Evolutionary conservation across 1,140 invertebrate species (phyloP), one percentile per base, ranked within the genome.

Genomic region (Drosophila takahashii): DNA sequence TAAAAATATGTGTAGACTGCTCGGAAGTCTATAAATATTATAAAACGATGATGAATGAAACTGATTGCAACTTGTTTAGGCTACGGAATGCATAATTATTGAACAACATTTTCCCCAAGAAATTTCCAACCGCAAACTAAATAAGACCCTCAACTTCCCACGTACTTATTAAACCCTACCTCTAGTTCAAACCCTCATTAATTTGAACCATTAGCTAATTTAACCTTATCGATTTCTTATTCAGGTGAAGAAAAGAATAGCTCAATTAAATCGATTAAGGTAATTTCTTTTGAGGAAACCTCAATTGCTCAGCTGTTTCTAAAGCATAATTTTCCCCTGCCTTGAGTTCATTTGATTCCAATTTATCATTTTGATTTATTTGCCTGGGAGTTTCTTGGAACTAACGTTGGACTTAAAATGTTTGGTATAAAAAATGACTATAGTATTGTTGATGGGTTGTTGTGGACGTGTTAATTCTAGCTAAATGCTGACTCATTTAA

Each of bases 391-490:
- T 36, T 65, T 66, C 65, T 37, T 16, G 22, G 45, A 42, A 69
- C 16, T 47, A 10, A 9, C 15, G 11, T n/a, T 26, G 11, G 22
- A 47, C 10, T 16, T 45, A 29, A 47, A 45, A 48, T 37, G 10
- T 47, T 62, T 18, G 11, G 16, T 27, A 61, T 16, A 36, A 22
- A n/a, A 13, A 32, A 50, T 50, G 18, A 67, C 26, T 32, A 5
- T 13, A n/a, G 36, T 47, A 29, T 36, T 67, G 48, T 70, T 70
- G 27, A 4, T 53, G 5, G 32, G 27, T 56, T 70, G 22, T 54
- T 56, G 64, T 47, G 34, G 15, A 70, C 42, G 52, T 70, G 66
- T 70, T 70, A 70, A 70, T 70, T 70, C 65, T 34, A 48, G 65
- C 66, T 70, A 70, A 70, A 48, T 34, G 50, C 34, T 70, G 64